These are phyloP conservation scores for Leucophenga maculata DNA, from an alignment of 2,888 invertebrate genomes.

Conservation along the genomic window DNA sequence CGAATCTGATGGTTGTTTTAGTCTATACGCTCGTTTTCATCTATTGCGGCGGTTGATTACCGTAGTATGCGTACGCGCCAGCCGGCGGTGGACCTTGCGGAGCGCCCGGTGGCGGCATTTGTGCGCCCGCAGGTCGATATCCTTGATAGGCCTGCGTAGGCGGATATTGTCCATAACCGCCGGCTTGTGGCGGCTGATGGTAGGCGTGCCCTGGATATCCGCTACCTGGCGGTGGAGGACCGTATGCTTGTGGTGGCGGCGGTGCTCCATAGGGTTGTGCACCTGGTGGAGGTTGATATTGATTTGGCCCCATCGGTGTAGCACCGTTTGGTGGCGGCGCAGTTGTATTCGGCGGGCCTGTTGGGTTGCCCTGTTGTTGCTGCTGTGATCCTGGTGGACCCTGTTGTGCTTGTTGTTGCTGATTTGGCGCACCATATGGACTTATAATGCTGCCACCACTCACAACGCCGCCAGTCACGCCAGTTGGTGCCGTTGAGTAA, in stretches of 20 bases:
- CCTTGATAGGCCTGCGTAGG: conserved; percentile 79
- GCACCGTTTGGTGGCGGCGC: conserved; percentile 66
- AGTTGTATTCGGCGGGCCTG: conserved; percentile 69
- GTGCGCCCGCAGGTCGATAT: conserved; percentile 76
- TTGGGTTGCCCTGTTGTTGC: conserved; percentile 58
- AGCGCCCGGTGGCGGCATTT: conserved; percentile 74
- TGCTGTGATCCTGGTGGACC: conserved; percentile 42
- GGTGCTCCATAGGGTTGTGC: conserved; percentile 69
- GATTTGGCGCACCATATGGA: conserved; percentile 61
- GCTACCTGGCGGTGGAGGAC: conserved; percentile 69
- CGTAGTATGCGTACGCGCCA: conserved; percentile 84
- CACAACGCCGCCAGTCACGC: conserved; percentile 55
- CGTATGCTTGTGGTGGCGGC: conserved; percentile 68
- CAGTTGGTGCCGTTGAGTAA: conserved; percentile 68
- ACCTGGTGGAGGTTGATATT: conserved; percentile 70
- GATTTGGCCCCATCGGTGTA: conserved; percentile 70
- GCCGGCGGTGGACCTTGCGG: conserved; percentile 75
- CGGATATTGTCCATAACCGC: conserved; percentile 77
- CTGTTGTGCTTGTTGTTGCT: conserved; percentile 48
- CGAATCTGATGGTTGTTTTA: no score
- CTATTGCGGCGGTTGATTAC: conserved; percentile 82
- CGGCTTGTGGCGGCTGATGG: conserved; percentile 73
- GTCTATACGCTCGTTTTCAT: neutral
- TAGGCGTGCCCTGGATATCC: conserved; percentile 75
- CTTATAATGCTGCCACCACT: conserved; percentile 3